Conservation (phyloP, 92 coral and sea anemone genomes). For the Palythoa heliodiscus region DNA sequence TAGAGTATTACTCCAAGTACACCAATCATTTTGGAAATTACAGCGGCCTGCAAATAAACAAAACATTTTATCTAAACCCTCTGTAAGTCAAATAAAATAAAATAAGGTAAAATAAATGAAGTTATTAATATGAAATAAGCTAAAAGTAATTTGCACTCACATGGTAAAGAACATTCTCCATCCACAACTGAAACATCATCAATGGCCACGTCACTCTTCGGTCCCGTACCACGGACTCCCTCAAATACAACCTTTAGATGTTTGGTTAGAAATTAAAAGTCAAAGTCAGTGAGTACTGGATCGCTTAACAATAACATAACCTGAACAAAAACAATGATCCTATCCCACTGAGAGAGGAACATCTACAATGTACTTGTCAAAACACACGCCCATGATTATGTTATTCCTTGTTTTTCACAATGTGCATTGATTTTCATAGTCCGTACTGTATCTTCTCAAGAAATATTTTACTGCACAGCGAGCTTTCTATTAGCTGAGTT, state of each 20-base stretch:
- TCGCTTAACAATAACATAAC: no score
- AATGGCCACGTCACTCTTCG: constrained; percentile 80
- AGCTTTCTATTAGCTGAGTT: no score
- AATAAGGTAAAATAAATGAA: not conserved
- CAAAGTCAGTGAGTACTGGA: no score
- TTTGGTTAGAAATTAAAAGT: not conserved
- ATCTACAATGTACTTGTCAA: no score
- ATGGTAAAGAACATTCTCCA: constrained; percentile 70
- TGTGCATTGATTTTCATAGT: no score
- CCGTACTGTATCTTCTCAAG: no score
- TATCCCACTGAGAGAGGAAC: no score
- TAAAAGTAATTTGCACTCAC: constrained; percentile 41
- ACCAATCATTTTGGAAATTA: constrained; percentile 72
- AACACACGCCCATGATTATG: no score
- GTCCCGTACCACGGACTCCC: constrained; percentile 75
- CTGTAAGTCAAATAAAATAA: not conserved
- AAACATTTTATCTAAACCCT: not conserved
- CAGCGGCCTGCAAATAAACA: constrained; percentile 69
- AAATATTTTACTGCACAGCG: no score
- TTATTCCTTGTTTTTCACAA: no score
- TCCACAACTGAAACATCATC: constrained; percentile 68
- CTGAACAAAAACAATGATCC: no score
- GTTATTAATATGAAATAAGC: no score
- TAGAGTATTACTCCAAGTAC: constrained; percentile 82
- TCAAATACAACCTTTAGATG: constrained; percentile 78